Percentiles rank a stretch among this genome's conserved stretches.
phyloP scores from a whole-genome alignment of 2,113 vertebrate genomes.

The Chaenogobius annularis region DNA sequence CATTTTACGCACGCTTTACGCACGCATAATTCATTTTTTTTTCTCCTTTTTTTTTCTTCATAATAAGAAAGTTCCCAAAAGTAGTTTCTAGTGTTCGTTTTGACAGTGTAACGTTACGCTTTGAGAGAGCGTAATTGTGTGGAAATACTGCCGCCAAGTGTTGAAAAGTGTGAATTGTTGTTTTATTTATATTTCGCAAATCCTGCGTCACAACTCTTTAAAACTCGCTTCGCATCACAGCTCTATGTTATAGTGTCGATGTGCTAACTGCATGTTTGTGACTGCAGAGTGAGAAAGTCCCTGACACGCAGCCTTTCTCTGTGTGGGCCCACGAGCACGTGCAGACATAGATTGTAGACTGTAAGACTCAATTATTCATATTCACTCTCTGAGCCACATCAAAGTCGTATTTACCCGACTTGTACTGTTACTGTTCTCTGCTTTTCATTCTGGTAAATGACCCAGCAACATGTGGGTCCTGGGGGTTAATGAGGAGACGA shows the following conservation, averaged over 20 bases:
- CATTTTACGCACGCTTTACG: not conserved
- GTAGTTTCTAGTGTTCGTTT: too few species aligned
- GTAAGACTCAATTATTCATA: constrained; percentile 41
- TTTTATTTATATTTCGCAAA: not conserved
- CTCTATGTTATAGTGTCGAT: not conserved
- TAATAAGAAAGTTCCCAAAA: too few species aligned
- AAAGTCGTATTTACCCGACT: constrained; percentile 51
- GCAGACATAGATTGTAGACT: constrained; percentile 41
- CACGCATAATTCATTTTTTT: not conserved
- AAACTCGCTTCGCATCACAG: too few species aligned
- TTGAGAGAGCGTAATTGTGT: not conserved
- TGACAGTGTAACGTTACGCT: too few species aligned
- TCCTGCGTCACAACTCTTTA: too few species aligned
- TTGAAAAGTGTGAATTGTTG: constrained; percentile 7
- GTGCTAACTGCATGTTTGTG: constrained; percentile 55
- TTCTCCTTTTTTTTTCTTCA: not conserved
- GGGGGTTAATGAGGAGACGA: not conserved
- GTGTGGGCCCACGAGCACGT: constrained; percentile 44
- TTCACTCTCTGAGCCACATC: constrained; percentile 58
- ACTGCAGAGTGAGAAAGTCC: constrained; percentile 65
- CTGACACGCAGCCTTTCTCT: constrained; percentile 37
- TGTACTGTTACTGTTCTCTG: constrained; percentile 24
- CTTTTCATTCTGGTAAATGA: constrained; percentile 4
- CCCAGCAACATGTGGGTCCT: not conserved
- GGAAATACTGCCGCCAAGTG: constrained; percentile 32